Conservation (phyloP, 1,140 invertebrate genomes). For the Trichogramma pretiosum region DNA sequence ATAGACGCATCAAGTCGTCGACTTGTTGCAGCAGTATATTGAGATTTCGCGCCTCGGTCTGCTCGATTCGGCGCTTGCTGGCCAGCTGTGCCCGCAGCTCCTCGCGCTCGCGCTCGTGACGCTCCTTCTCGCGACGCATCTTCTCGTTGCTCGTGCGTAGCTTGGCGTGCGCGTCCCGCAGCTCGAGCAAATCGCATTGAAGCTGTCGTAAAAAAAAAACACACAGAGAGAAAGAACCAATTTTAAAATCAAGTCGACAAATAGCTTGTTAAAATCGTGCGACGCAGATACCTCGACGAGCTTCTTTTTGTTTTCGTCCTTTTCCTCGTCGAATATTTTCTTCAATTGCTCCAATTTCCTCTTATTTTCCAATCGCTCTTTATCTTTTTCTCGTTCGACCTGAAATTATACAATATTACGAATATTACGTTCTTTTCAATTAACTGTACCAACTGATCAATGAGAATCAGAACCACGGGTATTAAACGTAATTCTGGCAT, state of each 20-base stretch:
- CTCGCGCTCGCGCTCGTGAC: conserved; percentile 74
- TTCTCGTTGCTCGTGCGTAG: conserved; percentile 87
- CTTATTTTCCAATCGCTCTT: conserved; percentile 78
- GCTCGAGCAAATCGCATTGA: conserved; percentile 78
- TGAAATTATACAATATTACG: too few species aligned
- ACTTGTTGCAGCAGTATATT: conserved; percentile 66
- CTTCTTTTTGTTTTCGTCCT: conserved; percentile 80
- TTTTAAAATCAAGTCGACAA: conserved; percentile 41
- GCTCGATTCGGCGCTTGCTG: conserved; percentile 47
- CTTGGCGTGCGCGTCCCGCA: conserved; percentile 84
- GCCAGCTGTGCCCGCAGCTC: conserved; percentile 48
- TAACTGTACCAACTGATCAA: too few species aligned
- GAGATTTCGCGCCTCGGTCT: conserved; percentile 58
- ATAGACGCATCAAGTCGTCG: conserved; percentile 64
- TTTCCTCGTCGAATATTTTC: conserved; percentile 76
- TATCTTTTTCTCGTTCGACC: conserved; percentile 79
- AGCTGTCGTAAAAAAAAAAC: too few species aligned
- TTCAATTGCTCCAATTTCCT: conserved; percentile 77
- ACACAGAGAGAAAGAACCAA: too few species aligned
- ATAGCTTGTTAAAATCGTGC: neutral
- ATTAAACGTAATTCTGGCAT: too few species aligned
- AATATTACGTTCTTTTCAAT: too few species aligned
- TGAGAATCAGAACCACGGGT: too few species aligned
- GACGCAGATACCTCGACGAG: conserved; percentile 49
- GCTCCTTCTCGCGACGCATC: conserved; percentile 75